These are phyloP conservation scores for Tineola bisselliella DNA, from an alignment of 2,888 invertebrate genomes.

Conservation along the genomic window DNA sequence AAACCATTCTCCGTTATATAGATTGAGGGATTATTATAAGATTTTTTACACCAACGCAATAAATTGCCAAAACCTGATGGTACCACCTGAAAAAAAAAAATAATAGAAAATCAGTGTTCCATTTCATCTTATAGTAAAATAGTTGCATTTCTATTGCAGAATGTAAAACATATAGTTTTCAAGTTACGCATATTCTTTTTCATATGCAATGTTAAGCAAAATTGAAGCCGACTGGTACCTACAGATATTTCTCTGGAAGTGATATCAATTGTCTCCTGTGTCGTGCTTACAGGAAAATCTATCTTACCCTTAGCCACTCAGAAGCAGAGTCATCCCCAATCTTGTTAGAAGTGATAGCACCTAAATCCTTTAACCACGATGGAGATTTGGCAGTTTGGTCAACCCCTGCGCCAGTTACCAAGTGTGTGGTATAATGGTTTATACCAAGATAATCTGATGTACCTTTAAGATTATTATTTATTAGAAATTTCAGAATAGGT, in stretches of 20 bases:
- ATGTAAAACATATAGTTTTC: no score
- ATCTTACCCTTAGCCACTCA: slow-evolving; percentile 54
- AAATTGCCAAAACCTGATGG: slow-evolving; percentile 70
- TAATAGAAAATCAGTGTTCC: no score
- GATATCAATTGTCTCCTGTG: no score
- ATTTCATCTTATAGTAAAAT: no score
- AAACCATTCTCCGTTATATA: slow-evolving; percentile 71
- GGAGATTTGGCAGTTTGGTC: slow-evolving; percentile 53
- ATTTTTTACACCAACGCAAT: slow-evolving; percentile 67
- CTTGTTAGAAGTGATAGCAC: slow-evolving; percentile 51
- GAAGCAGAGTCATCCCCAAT: slow-evolving; percentile 59
- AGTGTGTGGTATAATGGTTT: slow-evolving; percentile 61
- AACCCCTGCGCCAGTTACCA: slow-evolving; percentile 49
- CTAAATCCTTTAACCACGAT: slow-evolving; percentile 61
- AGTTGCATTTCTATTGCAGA: no score
- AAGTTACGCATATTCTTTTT: no score
- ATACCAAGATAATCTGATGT: slow-evolving; percentile 62
- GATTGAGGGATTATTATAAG: slow-evolving; percentile 66
- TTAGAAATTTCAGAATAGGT: background rate
- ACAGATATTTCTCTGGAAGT: background rate
- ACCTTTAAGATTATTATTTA: slow-evolving; percentile 20
- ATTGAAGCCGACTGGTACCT: no score
- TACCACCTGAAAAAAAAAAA: slow-evolving; percentile 47
- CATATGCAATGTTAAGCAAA: no score
- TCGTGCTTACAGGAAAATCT: no score